Base-by-base conservation (phyloP, 2,113 vertebrate genomes). In the Brienomyrus longianalis region DNA sequence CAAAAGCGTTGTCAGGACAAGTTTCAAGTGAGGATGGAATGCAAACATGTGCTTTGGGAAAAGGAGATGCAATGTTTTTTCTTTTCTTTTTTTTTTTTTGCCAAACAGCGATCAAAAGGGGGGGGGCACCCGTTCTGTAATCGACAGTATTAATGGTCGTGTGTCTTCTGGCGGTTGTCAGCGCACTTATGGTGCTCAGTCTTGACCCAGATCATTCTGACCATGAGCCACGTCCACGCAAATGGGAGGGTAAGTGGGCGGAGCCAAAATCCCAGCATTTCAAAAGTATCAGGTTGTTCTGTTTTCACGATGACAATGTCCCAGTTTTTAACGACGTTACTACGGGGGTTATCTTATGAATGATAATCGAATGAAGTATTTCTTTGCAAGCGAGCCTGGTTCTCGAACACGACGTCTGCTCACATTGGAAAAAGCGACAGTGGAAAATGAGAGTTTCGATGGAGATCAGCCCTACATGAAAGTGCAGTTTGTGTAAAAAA, bases 1-100 rank as follows among this genome's bases (percentile, higher is more conserved):
- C 93, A 93, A 92, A 92, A 90, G 90, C 90, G 90, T 92, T 91
- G 91, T 92, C 90, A 92, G 91, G 90, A 88, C 92, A 94, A 91
- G 93, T 92, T 91, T 87, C 88, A 50, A 91, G 89, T 66, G 87
- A 90, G 89, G 35, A 88, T 89, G 92, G 92, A 94, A 94, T 93
- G 93, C 90, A 93, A 93, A 93, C 92, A 91, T 88, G 89, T 89
- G 91, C 91, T 93, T 92, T 86, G 92, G 89, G 31, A 85, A 89
- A 93, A 91, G 90, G 83, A 90, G 91, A 86, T 89, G 17, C 90
- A 88, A 90, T 90, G 10, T 27, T 31, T 31, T 80, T 27, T 31
- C 13, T 80, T 89, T 86, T 90, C 54, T 56, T 21, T 5, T 80
- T 89, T 85, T 91, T 83, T 7, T 39, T 88, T 66, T 56, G 85